Evolutionary conservation across 2,888 invertebrate genomes (phyloP).

Genomic region (Dicyrtoma fusca): DNA sequence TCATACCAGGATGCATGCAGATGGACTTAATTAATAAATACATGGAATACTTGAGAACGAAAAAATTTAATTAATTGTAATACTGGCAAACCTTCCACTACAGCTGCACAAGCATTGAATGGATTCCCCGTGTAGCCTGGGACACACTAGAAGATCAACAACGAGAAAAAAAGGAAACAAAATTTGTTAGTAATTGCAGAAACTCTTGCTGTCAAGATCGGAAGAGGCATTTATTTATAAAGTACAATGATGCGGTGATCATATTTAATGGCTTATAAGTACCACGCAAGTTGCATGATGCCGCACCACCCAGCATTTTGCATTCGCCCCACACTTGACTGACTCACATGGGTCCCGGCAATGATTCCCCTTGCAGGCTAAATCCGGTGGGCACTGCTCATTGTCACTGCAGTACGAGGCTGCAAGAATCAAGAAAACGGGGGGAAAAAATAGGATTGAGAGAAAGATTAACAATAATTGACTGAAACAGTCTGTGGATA

Average conservation of each 20-base stretch:
- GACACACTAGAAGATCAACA: slow-evolving; percentile 26
- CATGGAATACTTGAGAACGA: background rate
- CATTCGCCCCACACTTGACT: slow-evolving; percentile 54
- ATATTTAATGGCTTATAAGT: too few species aligned
- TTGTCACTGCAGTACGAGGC: slow-evolving; percentile 55
- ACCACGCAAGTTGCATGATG: slow-evolving; percentile 54
- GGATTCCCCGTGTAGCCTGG: slow-evolving; percentile 55
- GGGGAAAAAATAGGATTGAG: background rate
- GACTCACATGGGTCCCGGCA: slow-evolving; percentile 55
- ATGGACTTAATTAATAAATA: too few species aligned
- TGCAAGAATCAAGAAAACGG: too few species aligned
- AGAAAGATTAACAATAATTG: background rate
- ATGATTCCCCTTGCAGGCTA: slow-evolving; percentile 52
- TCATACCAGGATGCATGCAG: background rate
- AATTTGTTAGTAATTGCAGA: too few species aligned
- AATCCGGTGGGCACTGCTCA: slow-evolving; percentile 55
- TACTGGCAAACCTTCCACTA: slow-evolving; percentile 51
- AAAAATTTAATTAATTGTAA: background rate
- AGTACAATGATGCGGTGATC: too few species aligned
- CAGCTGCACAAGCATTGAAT: slow-evolving; percentile 55
- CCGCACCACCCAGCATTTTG: slow-evolving; percentile 56
- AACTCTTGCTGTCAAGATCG: too few species aligned
- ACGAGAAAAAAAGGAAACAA: too few species aligned
- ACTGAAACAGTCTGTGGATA: background rate
- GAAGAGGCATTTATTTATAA: too few species aligned